These are phyloP conservation scores for Larimichthys crocea DNA, from an alignment of 2,113 vertebrate genomes.

Conservation along the genomic window DNA sequence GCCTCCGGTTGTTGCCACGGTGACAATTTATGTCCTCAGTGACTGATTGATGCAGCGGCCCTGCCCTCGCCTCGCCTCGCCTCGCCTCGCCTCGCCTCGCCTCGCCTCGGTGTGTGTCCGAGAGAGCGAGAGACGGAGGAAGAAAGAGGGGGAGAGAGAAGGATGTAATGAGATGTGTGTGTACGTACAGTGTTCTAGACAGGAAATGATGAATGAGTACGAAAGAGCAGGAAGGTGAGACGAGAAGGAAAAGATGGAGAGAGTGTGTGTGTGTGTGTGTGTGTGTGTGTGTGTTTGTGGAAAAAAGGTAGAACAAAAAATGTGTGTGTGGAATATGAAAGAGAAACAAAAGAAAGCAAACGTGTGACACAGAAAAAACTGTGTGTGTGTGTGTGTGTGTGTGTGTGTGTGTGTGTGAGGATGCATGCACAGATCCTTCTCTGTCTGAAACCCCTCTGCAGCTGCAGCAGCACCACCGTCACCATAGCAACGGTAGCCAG, in stretches of 20 bases:
- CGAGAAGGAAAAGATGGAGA: not conserved
- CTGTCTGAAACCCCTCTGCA: conserved; percentile 48
- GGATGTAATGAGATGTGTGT: conserved; percentile 28
- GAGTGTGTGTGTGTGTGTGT: not conserved
- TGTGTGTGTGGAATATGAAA: not conserved
- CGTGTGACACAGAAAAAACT: conserved; percentile 9
- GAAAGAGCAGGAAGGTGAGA: conserved; percentile 23
- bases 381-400: not conserved
- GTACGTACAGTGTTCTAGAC: not conserved
- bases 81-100: conserved; percentile 18
- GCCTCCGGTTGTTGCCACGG: conserved; percentile 70
- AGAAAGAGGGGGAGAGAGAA: not conserved
- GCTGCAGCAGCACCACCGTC: conserved; percentile 30
- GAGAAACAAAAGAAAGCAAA: conserved; percentile 35
- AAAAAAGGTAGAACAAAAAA: not conserved
- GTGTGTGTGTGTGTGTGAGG: conserved; percentile 1
- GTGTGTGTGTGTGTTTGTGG: not conserved
- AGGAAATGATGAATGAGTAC: conserved; percentile 25
- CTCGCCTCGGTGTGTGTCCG: conserved; percentile 1
- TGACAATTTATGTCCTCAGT: conserved; percentile 68
- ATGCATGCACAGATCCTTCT: conserved; percentile 24
- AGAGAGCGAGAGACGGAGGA: not conserved
- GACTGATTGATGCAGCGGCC: conserved; percentile 65
- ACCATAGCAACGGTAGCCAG: conserved; percentile 50
- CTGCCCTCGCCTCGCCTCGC: conserved; percentile 35